Percentiles rank a stretch among this genome's conserved stretches.
These are phyloP conservation scores for Panthera uncia DNA, from an alignment of 2,113 vertebrate genomes.

Conservation along the genomic window DNA sequence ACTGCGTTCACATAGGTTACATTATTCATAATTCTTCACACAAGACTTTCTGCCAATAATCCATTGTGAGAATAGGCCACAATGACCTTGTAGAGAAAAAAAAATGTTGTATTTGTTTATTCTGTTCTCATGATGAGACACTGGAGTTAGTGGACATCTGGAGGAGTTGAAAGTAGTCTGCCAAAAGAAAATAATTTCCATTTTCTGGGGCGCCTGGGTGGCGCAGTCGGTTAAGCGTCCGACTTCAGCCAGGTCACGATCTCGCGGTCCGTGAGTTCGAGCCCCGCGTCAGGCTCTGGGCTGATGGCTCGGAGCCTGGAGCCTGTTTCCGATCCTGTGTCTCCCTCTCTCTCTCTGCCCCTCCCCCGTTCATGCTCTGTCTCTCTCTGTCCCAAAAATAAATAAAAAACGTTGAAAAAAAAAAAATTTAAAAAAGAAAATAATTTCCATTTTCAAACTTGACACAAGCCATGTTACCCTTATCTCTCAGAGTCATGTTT, in stretches of 20 bases:
- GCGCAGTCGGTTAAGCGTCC: no score
- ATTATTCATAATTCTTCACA: background rate
- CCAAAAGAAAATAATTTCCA: background rate
- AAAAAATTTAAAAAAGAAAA: no score
- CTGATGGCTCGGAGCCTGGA: no score
- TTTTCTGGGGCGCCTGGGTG: no score
- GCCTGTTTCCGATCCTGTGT: no score
- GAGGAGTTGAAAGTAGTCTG: background rate
- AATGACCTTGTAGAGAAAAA: background rate
- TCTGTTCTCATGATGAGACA: background rate
- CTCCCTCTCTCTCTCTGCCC: no score
- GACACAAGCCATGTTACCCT: background rate
- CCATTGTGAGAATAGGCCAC: background rate
- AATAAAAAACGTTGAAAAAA: no score
- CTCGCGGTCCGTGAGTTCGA: no score
- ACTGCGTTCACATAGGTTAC: background rate
- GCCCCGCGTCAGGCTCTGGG: no score
- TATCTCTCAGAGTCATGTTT: background rate
- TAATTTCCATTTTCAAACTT: background rate
- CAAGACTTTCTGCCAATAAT: background rate
- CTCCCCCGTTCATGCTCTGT: no score
- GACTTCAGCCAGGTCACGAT: no score
- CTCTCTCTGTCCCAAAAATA: no score
- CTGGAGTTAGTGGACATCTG: background rate
- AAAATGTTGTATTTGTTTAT: background rate